phyloP scores from a whole-genome alignment of 2,888 invertebrate species.

The Amaurobius ferox region DNA sequence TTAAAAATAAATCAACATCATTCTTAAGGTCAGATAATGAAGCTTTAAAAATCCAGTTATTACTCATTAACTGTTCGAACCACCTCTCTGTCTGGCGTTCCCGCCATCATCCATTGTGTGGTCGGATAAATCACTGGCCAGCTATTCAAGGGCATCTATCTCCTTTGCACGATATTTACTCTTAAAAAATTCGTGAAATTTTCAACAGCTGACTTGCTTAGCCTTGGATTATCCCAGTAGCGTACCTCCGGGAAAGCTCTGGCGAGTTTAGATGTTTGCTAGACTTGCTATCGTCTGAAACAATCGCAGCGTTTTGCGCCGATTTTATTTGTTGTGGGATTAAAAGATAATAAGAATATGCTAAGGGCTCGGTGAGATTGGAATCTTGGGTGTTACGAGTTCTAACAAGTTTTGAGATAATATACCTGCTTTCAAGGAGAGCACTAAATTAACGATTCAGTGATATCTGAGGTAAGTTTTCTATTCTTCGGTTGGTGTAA shows the following conservation, averaged over 20 bases:
- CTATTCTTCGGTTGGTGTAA: no score
- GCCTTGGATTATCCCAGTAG: not conserved
- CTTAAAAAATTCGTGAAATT: not conserved
- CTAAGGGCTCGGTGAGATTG: not conserved
- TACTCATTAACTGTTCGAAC: not conserved
- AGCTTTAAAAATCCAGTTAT: not conserved
- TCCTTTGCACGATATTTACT: not conserved
- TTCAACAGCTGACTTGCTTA: conserved; percentile 12
- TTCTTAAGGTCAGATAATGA: not conserved
- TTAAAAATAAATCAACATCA: not conserved
- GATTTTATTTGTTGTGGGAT: no score
- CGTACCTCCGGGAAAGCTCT: not conserved
- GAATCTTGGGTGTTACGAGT: not conserved
- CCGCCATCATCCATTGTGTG: not conserved
- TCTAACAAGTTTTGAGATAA: no score
- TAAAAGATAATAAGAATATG: no score
- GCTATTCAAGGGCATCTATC: conserved; percentile 1
- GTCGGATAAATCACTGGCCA: not conserved
- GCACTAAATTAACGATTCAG: no score
- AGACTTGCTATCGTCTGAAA: not conserved
- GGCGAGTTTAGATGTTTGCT: not conserved
- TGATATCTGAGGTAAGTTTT: no score
- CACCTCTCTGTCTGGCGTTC: not conserved
- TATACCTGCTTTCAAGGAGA: no score
- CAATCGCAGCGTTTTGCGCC: not conserved